These are phyloP conservation scores for Epirrhoe tristata DNA, from an alignment of 2,888 invertebrate species.

Conservation along the genomic window DNA sequence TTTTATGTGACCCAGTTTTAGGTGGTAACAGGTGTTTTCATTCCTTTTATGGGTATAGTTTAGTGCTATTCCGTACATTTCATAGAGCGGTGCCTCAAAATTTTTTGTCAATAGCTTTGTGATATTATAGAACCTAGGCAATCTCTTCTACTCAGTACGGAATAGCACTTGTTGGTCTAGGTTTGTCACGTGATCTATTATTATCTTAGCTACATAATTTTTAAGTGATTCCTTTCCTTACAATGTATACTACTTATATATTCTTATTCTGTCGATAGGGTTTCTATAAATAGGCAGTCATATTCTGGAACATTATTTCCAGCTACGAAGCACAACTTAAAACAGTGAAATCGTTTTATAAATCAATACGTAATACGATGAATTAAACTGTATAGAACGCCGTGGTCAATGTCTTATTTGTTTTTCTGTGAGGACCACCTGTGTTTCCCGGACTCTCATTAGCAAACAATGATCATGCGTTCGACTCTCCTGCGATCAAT, in stretches of 20 bases:
- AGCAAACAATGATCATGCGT: slow-evolving; percentile 78
- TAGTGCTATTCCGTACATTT: background rate
- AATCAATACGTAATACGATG: slow-evolving; percentile 6
- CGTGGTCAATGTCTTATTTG: slow-evolving; percentile 67
- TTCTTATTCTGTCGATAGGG: background rate
- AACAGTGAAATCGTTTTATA: background rate
- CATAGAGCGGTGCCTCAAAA: background rate
- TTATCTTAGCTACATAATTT: background rate
- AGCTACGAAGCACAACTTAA: background rate
- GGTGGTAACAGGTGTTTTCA: slow-evolving; percentile 8
- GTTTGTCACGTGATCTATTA: background rate
- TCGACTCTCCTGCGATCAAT: slow-evolving; percentile 63
- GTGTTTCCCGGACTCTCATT: slow-evolving; percentile 69
- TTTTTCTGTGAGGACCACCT: slow-evolving; percentile 64
- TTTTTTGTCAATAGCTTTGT: background rate
- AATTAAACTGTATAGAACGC: slow-evolving; percentile 10
- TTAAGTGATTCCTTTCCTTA: background rate
- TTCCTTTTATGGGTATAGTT: slow-evolving; percentile 9
- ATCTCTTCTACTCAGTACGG: background rate
- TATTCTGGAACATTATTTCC: slow-evolving; percentile 5
- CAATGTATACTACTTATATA: background rate
- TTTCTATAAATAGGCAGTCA: slow-evolving; percentile 10
- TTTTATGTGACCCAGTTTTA: slow-evolving; percentile 8
- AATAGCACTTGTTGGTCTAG: background rate
- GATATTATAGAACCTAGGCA: background rate